Percentiles rank a stretch among this genome's conserved stretches.
Evolutionary conservation across 2,888 invertebrate species (phyloP).

Genomic region (Acanthosepion pharaonis): DNA sequence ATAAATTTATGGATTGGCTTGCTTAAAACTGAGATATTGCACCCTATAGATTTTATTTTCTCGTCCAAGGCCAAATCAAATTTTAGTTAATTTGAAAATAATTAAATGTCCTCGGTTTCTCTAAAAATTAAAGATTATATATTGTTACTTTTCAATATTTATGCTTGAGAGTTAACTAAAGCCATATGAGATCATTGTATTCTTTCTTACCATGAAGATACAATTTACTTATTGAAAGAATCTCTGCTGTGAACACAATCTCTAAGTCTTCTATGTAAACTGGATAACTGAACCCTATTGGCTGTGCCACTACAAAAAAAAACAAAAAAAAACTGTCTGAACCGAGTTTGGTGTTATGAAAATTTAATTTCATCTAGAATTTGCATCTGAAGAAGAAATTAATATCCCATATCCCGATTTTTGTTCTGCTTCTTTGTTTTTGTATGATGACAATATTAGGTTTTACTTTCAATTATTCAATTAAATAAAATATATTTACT

Average conservation of each 20-base stretch:
- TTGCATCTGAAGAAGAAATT: neutral
- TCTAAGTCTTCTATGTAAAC: neutral
- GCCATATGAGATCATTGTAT: neutral
- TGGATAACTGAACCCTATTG: neutral
- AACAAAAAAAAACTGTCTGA: neutral
- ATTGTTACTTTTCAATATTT: neutral
- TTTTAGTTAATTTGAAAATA: neutral
- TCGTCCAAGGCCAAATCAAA: neutral
- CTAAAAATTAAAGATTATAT: neutral
- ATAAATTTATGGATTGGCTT: too few relatives aligned
- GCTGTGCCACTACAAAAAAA: neutral
- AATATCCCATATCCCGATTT: neutral
- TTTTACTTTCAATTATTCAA: neutral
- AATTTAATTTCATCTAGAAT: neutral
- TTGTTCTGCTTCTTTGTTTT: neutral
- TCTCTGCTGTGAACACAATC: neutral
- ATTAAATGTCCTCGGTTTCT: neutral
- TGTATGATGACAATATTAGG: neutral
- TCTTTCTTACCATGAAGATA: neutral
- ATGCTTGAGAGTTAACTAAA: neutral
- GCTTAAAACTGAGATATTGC: neutral
- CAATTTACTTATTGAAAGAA: constrained; percentile 20
- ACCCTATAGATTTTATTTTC: neutral
- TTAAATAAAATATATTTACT: neutral
- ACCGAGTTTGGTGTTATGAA: neutral